Percentiles rank a stretch among this genome's conserved stretches.
Conservation (phyloP, 2,888 invertebrate species). For the Spilosoma lubricipeda region DNA sequence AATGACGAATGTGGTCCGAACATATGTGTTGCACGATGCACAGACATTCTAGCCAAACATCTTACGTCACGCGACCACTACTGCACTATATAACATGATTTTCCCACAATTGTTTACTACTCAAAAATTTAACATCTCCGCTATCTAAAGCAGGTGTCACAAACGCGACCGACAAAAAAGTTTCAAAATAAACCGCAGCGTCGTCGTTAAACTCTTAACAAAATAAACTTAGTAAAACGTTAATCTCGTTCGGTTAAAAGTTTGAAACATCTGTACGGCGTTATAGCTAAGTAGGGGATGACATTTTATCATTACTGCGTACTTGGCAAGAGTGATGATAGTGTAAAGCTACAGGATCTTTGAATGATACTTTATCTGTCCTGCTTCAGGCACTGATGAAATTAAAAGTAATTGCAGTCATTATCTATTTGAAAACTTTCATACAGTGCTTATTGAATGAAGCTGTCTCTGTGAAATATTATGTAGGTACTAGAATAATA, state of each 20-base stretch:
- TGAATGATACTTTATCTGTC: not conserved
- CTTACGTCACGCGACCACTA: not conserved
- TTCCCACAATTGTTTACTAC: constrained; percentile 44
- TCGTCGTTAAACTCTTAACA: constrained; percentile 79
- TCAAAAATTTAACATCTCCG: constrained; percentile 41
- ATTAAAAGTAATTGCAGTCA: not conserved
- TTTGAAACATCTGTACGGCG: constrained; percentile 74
- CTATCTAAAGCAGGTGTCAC: constrained; percentile 82
- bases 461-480: too few relatives aligned
- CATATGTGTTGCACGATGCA: not conserved
- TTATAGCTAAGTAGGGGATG: constrained; percentile 63
- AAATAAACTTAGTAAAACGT: constrained; percentile 79
- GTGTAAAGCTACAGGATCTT: not conserved
- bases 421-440: not conserved
- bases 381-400: not conserved
- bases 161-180: constrained; percentile 65
- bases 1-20: not conserved
- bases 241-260: constrained; percentile 68
- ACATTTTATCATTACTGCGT: constrained; percentile 56
- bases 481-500: too few relatives aligned
- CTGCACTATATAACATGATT: not conserved
- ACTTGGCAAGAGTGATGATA: constrained; percentile 26
- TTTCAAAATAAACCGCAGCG: constrained; percentile 75
- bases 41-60: not conserved
- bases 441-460: not conserved